Evolutionary conservation across 2,888 invertebrate species (phyloP), one percentile per base, ranked within the genome.

Genomic region (Drosophila pseudotakahashii): DNA sequence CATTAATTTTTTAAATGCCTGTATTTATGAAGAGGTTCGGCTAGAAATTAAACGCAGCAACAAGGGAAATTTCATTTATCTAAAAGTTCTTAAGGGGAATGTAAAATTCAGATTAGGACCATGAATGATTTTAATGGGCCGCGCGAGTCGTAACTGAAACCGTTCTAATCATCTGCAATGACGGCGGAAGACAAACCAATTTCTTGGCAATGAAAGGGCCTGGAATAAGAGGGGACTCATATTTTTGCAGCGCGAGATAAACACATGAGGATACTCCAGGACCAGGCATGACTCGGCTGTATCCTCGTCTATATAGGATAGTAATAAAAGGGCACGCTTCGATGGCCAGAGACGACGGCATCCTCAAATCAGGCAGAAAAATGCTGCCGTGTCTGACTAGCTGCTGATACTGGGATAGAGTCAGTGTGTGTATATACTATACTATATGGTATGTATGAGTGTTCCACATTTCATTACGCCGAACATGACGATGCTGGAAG

Each of bases 361-460:
- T 72, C 80, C 76, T 76, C 87, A 85, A 84, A 87, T 85, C 85
- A 87, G 78, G 87, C 85, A 84, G 85, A 87, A 85, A 85, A 87
- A 84, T 75, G 78, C 70, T 84, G 69, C 77, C 82, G 76, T 79
- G 81, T 84, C 84, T 83, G 77, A 76, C 81, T 85, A 85, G 76
- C 85, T 63, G 39, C 52, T 47, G 39, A 62, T 47, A 63, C 78
- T 59, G 32, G 32, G 53, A 62, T 34, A 67, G 37, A 47, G 19
- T 52, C 44, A 48, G 47, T 48, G 52, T 55, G 34, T 48, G 3
- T 19, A 19, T 19, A 19, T 2, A 2, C 1, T 19, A 19, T 19
- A 19, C 19, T 19, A 19, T 19, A 19, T 19, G 19, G 19, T 19
- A 19, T 19, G 52, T 71, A 39, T 73, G 52, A 75, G 72, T 75